These are phyloP conservation scores for pig (Sus scrofa) DNA, from an alignment of 2,113 vertebrate genomes.

Conservation along the genomic window DNA sequence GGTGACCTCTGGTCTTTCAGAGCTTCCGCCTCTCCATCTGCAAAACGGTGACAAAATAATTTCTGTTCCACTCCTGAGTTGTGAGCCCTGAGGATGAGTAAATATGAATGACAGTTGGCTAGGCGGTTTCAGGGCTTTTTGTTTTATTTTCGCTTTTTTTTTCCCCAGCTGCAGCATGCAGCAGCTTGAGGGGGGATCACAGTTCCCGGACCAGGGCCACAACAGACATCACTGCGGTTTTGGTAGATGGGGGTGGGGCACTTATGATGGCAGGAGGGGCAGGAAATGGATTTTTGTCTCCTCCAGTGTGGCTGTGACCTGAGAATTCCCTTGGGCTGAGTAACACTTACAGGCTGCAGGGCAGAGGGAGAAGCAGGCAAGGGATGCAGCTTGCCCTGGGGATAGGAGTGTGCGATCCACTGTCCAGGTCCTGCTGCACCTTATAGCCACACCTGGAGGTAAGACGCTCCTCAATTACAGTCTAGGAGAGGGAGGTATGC, in stretches of 20 bases:
- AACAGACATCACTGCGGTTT: background rate
- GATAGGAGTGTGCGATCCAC: background rate
- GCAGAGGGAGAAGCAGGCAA: background rate
- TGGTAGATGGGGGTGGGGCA: too few relatives aligned
- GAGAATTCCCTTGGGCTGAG: background rate
- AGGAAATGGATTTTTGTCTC: background rate
- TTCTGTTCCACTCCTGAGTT: background rate
- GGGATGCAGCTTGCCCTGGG: background rate
- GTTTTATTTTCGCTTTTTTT: too few relatives aligned
- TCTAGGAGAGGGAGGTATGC: background rate
- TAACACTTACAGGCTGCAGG: background rate
- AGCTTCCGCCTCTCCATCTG: background rate
- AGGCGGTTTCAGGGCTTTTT: background rate
- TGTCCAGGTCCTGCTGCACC: too few relatives aligned
- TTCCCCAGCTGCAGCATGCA: too few relatives aligned
- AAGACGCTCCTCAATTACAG: background rate
- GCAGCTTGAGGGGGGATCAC: too few relatives aligned
- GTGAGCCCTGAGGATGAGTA: background rate
- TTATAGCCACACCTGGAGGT: background rate
- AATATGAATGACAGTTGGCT: background rate
- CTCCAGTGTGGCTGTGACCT: background rate
- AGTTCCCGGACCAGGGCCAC: too few relatives aligned
- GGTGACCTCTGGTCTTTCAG: background rate
- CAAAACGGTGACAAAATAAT: background rate
- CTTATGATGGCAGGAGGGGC: background rate